Percentiles rank a stretch among this genome's conserved stretches.
Conservation (phyloP, 1,140 invertebrate genomes). For the Plodia interpunctella region DNA sequence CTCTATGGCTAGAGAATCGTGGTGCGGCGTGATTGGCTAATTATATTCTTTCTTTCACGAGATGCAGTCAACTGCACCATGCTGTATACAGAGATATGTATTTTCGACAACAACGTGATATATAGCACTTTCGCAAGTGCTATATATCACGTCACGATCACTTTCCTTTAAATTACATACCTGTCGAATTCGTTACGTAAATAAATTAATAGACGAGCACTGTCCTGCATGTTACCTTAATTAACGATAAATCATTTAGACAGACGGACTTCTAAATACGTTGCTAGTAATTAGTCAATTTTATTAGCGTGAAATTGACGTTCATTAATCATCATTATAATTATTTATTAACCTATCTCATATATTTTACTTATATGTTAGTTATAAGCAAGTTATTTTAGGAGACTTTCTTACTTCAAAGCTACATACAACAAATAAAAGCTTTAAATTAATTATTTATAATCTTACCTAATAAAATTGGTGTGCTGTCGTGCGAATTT, state of each 20-base stretch:
- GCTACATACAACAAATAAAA: too few species aligned
- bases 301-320: neutral
- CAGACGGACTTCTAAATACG: neutral
- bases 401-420: too few species aligned
- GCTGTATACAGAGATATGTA: neutral
- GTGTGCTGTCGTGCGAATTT: conserved; percentile 16
- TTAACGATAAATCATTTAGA: neutral
- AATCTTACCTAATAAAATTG: conserved; percentile 21
- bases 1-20: neutral
- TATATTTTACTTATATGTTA: too few species aligned
- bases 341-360: too few species aligned
- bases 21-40: conserved; percentile 6
- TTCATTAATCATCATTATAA: neutral
- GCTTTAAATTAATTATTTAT: too few species aligned
- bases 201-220: neutral
- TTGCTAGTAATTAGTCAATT: neutral
- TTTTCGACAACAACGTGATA: conserved; percentile 3
- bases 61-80: neutral
- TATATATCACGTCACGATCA: neutral
- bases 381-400: too few species aligned
- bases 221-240: neutral
- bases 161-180: neutral
- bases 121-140: neutral
- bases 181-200: neutral
- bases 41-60: conserved; percentile 5